These are phyloP conservation scores for Coturnix japonica DNA, from an alignment of 2,113 vertebrate genomes.

Conservation along the genomic window DNA sequence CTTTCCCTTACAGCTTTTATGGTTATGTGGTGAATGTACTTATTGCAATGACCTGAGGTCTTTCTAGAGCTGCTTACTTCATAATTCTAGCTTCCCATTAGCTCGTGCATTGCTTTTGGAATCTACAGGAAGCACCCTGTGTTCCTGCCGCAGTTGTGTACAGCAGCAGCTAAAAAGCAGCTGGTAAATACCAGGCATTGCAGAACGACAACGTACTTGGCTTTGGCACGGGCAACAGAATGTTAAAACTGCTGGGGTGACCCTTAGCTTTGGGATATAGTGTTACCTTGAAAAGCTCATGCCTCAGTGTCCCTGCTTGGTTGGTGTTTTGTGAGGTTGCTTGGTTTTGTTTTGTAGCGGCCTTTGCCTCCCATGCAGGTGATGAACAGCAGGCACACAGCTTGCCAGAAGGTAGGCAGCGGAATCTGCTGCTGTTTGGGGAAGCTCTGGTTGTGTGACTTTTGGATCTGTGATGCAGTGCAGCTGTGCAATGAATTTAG, in stretches of 20 bases:
- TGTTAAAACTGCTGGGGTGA: neutral
- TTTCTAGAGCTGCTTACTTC: slow-evolving; percentile 27
- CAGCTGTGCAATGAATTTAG: neutral
- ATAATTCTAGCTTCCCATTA: slow-evolving; percentile 5
- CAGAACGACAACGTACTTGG: slow-evolving; percentile 9
- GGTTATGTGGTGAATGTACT: slow-evolving; percentile 26
- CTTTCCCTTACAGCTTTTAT: neutral
- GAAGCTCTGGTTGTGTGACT: neutral
- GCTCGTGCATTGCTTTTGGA: neutral
- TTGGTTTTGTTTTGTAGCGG: neutral
- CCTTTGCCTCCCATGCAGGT: neutral
- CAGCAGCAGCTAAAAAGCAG: slow-evolving; percentile 17
- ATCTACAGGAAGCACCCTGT: slow-evolving; percentile 36
- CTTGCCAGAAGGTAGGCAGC: neutral
- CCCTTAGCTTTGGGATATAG: neutral
- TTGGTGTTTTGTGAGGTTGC: neutral
- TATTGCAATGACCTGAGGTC: slow-evolving; percentile 69
- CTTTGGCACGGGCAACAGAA: neutral
- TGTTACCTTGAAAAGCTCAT: neutral
- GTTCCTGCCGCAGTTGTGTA: neutral
- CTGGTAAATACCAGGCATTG: slow-evolving; percentile 39
- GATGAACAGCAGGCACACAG: rapidly evolving
- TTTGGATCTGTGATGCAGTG: neutral
- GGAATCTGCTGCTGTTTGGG: neutral
- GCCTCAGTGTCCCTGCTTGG: neutral